These are phyloP conservation scores for Muntiacus reevesi DNA, from an alignment of 2,113 vertebrate species.

Conservation along the genomic window DNA sequence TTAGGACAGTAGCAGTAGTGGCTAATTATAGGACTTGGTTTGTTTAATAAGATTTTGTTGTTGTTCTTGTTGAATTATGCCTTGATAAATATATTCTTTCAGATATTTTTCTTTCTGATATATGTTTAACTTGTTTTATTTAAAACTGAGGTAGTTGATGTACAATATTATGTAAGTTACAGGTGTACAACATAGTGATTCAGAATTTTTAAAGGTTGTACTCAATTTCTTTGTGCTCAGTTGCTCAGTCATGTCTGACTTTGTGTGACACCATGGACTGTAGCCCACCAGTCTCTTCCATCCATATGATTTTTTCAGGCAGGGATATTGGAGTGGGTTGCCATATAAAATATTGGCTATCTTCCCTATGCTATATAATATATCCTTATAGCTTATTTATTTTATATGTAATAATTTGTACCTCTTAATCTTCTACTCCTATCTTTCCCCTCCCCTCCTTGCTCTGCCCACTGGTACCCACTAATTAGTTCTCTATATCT, in stretches of 20 bases:
- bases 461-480: too few relatives aligned
- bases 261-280: background rate
- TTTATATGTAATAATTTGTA: background rate
- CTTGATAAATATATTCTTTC: background rate
- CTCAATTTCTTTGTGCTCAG: background rate
- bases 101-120: background rate
- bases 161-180: background rate
- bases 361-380: background rate
- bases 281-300: rapidly evolving
- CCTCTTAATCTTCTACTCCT: background rate
- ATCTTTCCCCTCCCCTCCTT: too few relatives aligned
- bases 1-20: background rate
- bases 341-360: background rate
- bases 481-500: too few relatives aligned
- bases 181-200: background rate
- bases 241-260: background rate
- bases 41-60: background rate
- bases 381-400: background rate
- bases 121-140: background rate
- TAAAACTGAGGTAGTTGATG: background rate
- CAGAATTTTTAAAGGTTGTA: background rate
- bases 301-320: background rate
- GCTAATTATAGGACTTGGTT: background rate
- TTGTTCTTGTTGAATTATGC: background rate
- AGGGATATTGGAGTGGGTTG: background rate